Percentiles rank a stretch among this genome's conserved stretches.
phyloP scores from a whole-genome alignment of 2,113 vertebrate genomes.

The Scartelaos histophorus region DNA sequence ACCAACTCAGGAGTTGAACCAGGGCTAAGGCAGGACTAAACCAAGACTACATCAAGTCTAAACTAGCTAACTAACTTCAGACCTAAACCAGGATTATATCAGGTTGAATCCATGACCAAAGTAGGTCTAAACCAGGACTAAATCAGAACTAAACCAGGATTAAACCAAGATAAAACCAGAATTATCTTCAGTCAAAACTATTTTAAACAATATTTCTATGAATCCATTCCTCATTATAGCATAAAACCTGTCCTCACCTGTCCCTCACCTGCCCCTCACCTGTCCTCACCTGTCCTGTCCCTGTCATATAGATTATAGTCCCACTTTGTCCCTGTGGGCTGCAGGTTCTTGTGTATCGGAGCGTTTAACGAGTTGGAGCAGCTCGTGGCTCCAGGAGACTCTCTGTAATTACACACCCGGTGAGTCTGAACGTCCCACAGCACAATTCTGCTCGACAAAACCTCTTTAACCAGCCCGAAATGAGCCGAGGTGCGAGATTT shows the following conservation, averaged over 20 bases:
- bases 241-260: not conserved
- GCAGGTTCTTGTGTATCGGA: conserved; percentile 24
- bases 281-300: not conserved
- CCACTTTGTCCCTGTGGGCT: not conserved
- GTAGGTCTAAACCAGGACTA: not conserved
- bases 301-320: too few species aligned
- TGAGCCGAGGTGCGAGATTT: conserved; percentile 49
- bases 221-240: not conserved
- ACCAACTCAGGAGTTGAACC: too few species aligned
- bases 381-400: conserved; percentile 46
- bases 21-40: not conserved
- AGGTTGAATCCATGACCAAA: not conserved
- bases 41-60: not conserved
- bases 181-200: not conserved
- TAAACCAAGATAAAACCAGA: too few species aligned
- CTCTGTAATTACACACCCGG: conserved; percentile 54
- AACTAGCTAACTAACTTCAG: too few species aligned
- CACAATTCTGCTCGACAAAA: conserved; percentile 24
- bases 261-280: not conserved
- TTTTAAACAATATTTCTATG: too few species aligned
- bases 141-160: not conserved
- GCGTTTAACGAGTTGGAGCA: conserved; percentile 40
- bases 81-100: not conserved
- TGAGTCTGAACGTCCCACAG: conserved; percentile 41
- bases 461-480: conserved; percentile 41